Evolutionary conservation across 2,113 vertebrate species (phyloP).

Genomic region (Odocoileus hemionus): DNA sequence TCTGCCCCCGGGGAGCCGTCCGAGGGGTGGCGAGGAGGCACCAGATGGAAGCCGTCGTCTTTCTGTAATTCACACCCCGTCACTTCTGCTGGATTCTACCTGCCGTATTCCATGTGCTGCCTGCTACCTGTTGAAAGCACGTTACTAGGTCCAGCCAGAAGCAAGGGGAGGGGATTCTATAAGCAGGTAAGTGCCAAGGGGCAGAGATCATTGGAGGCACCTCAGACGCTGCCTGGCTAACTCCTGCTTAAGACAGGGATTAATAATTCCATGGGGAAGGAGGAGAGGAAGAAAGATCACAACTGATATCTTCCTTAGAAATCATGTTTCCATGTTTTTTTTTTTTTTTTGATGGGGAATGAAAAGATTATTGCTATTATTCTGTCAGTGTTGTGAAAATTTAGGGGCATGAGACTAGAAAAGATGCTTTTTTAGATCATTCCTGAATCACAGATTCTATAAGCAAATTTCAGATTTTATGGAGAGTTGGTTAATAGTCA

Average conservation of each 20-base stretch:
- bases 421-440: neutral
- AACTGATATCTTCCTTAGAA: neutral
- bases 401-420: no score
- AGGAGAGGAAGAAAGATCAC: neutral
- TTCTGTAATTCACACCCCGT: neutral
- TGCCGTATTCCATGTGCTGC: neutral
- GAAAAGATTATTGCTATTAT: no score
- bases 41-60: accelerated
- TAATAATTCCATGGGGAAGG: neutral
- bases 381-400: neutral
- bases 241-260: neutral
- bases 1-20: neutral
- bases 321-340: neutral
- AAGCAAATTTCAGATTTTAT: neutral
- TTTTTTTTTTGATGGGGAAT: neutral
- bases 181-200: neutral
- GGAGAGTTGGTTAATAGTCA: neutral
- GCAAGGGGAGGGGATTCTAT: neutral
- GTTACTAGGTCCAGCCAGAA: neutral
- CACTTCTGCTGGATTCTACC: neutral
- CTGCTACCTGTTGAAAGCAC: neutral
- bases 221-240: neutral
- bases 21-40: accelerated
- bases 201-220: accelerated
- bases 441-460: neutral